Evolutionary conservation across 2,797 vertebrate species (phyloP).

Genomic region (Todus mexicanus): DNA sequence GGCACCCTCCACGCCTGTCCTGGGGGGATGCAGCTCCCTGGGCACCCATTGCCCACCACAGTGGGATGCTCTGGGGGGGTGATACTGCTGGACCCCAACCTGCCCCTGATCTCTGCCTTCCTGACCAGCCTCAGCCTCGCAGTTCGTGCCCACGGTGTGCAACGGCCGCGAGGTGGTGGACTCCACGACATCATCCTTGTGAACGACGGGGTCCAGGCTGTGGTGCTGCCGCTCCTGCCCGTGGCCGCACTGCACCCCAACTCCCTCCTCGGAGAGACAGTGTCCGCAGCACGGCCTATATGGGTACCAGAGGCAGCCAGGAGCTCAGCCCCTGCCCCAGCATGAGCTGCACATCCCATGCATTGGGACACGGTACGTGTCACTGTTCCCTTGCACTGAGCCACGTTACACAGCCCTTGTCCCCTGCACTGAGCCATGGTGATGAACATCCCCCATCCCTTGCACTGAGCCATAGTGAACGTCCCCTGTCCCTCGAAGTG

Average conservation of each 20-base stretch:
- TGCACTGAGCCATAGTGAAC: neutral
- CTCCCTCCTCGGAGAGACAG: neutral
- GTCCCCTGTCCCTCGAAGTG: neutral
- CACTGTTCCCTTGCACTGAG: neutral
- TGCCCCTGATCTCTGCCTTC: neutral
- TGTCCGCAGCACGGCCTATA: accelerated
- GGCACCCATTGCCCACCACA: accelerated
- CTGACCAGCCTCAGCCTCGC: constrained; percentile 86
- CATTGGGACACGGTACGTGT: neutral
- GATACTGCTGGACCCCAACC: neutral
- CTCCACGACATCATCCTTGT: constrained; percentile 96
- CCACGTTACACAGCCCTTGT: neutral
- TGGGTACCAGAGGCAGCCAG: neutral
- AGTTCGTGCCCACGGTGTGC: constrained; percentile 92
- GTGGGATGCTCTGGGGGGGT: neutral
- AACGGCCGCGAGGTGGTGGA: constrained; percentile 97
- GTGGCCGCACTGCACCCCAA: accelerated
- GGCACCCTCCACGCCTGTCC: neutral
- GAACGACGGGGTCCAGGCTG: constrained; percentile 57
- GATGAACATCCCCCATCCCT: accelerated
- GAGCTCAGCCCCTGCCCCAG: neutral
- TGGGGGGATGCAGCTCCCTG: neutral
- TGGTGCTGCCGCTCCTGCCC: neutral
- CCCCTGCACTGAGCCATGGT: neutral
- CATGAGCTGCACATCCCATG: neutral